Conservation (phyloP, 1,140 invertebrate genomes). For the Colletes gigas region DNA sequence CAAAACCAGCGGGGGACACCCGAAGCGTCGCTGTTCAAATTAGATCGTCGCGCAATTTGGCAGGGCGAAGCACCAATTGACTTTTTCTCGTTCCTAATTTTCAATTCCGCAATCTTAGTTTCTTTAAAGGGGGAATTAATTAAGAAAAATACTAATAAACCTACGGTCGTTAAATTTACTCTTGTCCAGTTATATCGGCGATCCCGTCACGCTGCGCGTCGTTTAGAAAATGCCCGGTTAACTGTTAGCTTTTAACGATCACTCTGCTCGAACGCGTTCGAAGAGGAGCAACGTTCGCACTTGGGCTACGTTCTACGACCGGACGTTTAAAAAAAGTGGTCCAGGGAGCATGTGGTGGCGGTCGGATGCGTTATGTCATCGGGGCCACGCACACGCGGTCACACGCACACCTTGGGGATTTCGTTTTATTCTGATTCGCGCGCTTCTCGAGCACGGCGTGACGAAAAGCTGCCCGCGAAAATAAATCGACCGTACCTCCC, state of each 20-base stretch:
- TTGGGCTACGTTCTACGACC: background rate
- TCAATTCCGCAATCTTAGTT: no score
- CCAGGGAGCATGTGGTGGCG: background rate
- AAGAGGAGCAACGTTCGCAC: background rate
- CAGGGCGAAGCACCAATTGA: no score
- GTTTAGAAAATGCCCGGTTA: background rate
- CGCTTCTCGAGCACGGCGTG: background rate
- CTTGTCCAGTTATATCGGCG: no score
- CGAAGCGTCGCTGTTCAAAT: no score
- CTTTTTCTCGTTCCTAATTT: no score
- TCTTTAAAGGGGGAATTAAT: no score
- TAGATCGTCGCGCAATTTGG: no score
- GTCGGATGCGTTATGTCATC: slow-evolving; percentile 37
- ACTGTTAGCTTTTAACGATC: no score
- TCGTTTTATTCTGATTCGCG: slow-evolving; percentile 11
- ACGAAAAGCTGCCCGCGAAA: slow-evolving; percentile 12
- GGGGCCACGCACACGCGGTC: slow-evolving; percentile 4
- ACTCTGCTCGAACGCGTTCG: background rate
- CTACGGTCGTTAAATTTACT: no score
- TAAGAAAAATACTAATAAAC: no score
- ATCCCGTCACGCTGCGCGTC: no score
- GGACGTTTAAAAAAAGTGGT: slow-evolving; percentile 3
- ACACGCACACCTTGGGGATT: background rate
- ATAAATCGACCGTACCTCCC: slow-evolving; percentile 11
- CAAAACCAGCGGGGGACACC: no score